These are phyloP conservation scores for Thereva unica DNA, from an alignment of 2,888 invertebrate genomes.

Conservation along the genomic window DNA sequence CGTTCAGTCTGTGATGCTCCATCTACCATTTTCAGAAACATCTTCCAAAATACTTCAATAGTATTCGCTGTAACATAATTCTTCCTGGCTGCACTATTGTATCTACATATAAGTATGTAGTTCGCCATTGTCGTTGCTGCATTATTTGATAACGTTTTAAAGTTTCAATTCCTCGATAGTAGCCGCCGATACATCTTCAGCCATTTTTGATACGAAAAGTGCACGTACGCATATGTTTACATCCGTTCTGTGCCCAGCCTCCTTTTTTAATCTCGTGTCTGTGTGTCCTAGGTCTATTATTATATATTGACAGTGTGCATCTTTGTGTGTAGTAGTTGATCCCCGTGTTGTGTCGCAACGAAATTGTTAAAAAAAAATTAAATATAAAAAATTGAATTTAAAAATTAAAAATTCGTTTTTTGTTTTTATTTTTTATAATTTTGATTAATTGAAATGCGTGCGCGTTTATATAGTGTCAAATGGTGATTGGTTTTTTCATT, in stretches of 20 bases:
- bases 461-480: no score
- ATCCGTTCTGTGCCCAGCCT: constrained; percentile 17
- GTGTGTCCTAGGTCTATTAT: constrained; percentile 6
- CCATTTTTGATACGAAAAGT: constrained; percentile 25
- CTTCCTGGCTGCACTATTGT: no score
- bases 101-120: no score
- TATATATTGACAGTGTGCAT: constrained; percentile 11
- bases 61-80: no score
- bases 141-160: neutral
- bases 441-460: no score
- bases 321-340: constrained; percentile 9
- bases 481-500: no score
- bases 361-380: neutral
- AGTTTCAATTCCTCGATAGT: constrained; percentile 8
- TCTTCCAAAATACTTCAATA: no score
- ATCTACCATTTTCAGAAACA: no score
- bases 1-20: no score
- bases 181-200: constrained; percentile 12
- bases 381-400: constrained; percentile 1
- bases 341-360: constrained; percentile 18
- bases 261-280: constrained; percentile 23
- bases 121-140: no score
- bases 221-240: constrained; percentile 35
- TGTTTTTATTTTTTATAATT: no score
- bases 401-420: no score